phyloP scores from a whole-genome alignment of 2,113 vertebrate species.

The Clarias gariepinus region DNA sequence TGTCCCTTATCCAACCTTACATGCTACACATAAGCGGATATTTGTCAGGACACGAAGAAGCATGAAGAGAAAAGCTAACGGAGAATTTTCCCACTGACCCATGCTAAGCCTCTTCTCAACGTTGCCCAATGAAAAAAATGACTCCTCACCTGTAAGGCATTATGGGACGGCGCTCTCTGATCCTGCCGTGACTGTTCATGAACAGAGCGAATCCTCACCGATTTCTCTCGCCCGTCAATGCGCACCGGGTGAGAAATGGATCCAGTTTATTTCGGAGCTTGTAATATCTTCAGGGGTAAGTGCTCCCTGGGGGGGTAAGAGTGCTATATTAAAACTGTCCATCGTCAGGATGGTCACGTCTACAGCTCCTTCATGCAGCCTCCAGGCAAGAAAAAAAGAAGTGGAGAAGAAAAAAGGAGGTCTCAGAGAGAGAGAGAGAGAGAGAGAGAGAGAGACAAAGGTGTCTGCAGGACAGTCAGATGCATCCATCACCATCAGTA shows the following conservation, averaged over 20 bases:
- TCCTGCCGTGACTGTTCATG: slow-evolving; percentile 36
- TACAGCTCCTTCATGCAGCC: slow-evolving; percentile 50
- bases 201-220: slow-evolving; percentile 32
- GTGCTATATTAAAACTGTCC: slow-evolving; percentile 77
- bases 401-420: neutral
- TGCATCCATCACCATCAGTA: slow-evolving; percentile 30
- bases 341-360: slow-evolving; percentile 66
- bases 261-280: slow-evolving; percentile 72
- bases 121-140: slow-evolving; percentile 27
- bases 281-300: slow-evolving; percentile 72
- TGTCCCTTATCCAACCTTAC: neutral
- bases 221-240: slow-evolving; percentile 61
- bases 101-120: slow-evolving; percentile 3
- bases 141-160: slow-evolving; percentile 33
- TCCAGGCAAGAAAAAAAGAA: slow-evolving; percentile 37
- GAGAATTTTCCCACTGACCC: slow-evolving; percentile 15
- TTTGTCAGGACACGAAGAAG: slow-evolving; percentile 17
- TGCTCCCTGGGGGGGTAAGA: slow-evolving; percentile 60
- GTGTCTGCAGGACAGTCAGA: neutral
- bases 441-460: neutral
- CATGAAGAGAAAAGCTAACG: slow-evolving; percentile 10
- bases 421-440: neutral
- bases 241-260: slow-evolving; percentile 68
- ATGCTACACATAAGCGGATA: neutral
- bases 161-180: slow-evolving; percentile 22